Conservation (phyloP, 2,797 vertebrate species). For the Spinibarbus caldwelli region DNA sequence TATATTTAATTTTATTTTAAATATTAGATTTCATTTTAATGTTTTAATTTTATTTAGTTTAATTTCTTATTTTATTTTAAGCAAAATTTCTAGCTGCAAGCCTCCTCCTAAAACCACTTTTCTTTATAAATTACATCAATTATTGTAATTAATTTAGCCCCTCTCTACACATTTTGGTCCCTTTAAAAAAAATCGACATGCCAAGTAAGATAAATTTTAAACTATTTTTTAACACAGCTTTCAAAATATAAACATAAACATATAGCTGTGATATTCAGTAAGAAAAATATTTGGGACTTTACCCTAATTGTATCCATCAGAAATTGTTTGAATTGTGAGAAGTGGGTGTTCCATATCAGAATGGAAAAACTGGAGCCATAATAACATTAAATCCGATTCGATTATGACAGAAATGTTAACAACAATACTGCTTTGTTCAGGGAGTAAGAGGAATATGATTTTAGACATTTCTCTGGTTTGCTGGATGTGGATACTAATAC, state of each 20-base stretch:
- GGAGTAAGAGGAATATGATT: neutral
- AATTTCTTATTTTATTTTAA: neutral
- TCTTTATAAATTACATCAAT: neutral
- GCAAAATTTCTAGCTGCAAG: too few species aligned
- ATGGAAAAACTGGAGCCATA: slow-evolving; percentile 6
- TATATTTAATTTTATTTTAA: neutral
- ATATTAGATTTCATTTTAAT: too few species aligned
- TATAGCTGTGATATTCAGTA: neutral
- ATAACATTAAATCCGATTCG: neutral
- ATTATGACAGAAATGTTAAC: neutral
- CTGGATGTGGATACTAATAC: slow-evolving; percentile 1
- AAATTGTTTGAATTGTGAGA: neutral
- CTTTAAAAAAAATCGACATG: neutral
- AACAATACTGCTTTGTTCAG: neutral
- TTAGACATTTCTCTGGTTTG: neutral
- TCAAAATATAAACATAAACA: neutral
- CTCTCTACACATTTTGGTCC: neutral
- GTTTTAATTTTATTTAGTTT: neutral
- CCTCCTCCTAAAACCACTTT: neutral
- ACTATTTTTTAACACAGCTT: neutral
- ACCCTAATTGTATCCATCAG: neutral
- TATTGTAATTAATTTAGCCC: neutral
- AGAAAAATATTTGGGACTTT: neutral
- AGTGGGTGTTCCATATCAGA: neutral
- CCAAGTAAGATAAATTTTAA: neutral